phyloP scores from a whole-genome alignment of 2,113 vertebrate species.

The Heterochromis multidens region DNA sequence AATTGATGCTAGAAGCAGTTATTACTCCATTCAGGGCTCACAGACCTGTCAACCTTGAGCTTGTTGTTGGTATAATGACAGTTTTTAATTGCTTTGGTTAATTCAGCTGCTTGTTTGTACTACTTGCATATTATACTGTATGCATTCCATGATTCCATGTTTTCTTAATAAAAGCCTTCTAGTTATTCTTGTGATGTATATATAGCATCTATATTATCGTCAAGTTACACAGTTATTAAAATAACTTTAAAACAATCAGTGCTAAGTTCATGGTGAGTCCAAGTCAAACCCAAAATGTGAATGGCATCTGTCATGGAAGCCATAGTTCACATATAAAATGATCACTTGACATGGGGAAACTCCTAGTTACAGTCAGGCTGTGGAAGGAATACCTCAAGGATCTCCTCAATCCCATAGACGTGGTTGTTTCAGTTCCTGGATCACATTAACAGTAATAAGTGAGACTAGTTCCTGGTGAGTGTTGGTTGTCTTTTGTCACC shows the following conservation, averaged over 20 bases:
- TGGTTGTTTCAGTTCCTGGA: no score
- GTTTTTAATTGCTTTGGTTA: slow-evolving; percentile 39
- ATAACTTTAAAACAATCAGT: no score
- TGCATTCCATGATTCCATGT: background rate
- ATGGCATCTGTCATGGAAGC: background rate
- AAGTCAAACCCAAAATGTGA: background rate
- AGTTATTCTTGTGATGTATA: background rate
- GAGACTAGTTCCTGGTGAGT: background rate
- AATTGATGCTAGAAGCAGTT: slow-evolving; percentile 57
- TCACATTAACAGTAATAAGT: background rate
- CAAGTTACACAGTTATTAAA: background rate
- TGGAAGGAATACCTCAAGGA: background rate
- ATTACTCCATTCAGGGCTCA: slow-evolving; percentile 19
- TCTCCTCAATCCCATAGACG: background rate
- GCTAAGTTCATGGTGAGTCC: background rate
- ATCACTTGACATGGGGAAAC: background rate
- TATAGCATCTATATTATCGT: background rate
- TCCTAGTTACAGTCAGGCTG: background rate
- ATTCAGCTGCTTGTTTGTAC: slow-evolving; percentile 29
- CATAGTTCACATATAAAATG: background rate
- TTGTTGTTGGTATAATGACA: slow-evolving; percentile 31
- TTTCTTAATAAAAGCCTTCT: background rate
- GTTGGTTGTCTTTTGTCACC: background rate
- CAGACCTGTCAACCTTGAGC: background rate
- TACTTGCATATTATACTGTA: background rate